These are phyloP conservation scores for Erebia aethiops DNA, from an alignment of 2,888 invertebrate species.

Conservation along the genomic window DNA sequence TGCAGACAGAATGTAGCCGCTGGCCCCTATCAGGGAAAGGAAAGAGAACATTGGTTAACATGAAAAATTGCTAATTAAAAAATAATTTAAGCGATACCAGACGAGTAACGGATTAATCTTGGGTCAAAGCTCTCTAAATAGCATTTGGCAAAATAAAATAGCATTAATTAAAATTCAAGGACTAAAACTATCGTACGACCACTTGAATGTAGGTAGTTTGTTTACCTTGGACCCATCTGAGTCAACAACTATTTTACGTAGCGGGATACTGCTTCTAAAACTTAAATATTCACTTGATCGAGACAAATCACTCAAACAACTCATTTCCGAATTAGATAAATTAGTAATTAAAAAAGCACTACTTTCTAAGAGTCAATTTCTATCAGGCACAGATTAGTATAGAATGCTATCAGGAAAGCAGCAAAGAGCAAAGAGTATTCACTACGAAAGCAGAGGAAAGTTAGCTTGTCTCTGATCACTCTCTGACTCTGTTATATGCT, in stretches of 20 bases:
- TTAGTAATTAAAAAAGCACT: too few species aligned
- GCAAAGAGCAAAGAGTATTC: too few species aligned
- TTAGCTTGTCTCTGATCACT: too few species aligned
- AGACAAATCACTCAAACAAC: slow-evolving; percentile 87
- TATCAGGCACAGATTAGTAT: too few species aligned
- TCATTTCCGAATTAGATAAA: slow-evolving; percentile 72
- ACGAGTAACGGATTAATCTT: background rate
- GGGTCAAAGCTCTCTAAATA: background rate
- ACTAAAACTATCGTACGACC: background rate
- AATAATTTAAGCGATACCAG: background rate
- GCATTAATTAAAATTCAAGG: slow-evolving; percentile 1
- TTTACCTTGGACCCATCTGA: slow-evolving; percentile 89
- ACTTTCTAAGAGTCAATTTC: too few species aligned
- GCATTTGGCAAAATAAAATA: background rate
- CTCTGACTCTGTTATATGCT: too few species aligned
- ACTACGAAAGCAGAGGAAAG: too few species aligned
- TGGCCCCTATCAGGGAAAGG: too few species aligned
- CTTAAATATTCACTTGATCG: slow-evolving; percentile 90
- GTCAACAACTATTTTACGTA: slow-evolving; percentile 90
- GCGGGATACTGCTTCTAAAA: slow-evolving; percentile 89
- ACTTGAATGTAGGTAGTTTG: slow-evolving; percentile 59
- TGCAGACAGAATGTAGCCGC: too few species aligned
- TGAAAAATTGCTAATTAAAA: too few species aligned
- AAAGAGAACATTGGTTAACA: too few species aligned
- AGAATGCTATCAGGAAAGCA: too few species aligned